A percentile compares a stretch with the other conserved stretches of the same genome.
Evolutionary conservation across 2,113 vertebrate species (phyloP).

Genomic region (Heteronetta atricapilla): DNA sequence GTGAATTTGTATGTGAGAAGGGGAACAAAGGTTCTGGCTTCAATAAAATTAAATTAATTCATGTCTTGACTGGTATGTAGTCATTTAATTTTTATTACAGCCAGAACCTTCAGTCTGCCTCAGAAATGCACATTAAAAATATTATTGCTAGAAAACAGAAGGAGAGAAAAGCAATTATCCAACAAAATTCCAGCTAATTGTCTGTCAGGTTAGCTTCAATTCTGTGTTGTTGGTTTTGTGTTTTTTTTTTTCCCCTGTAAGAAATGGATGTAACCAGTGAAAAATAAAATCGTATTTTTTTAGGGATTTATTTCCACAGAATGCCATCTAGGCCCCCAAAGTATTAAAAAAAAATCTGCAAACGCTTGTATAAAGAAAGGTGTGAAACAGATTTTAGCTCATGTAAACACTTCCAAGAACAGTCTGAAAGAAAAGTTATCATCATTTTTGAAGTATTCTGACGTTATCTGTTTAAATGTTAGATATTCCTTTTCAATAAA

Average conservation of each 20-base stretch:
- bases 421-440: background rate
- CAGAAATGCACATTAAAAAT: conserved; percentile 57
- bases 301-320: background rate
- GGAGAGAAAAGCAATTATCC: conserved; percentile 45
- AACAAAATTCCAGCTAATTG: conserved; percentile 38
- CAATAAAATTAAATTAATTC: conserved; percentile 65
- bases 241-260: background rate
- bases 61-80: conserved; percentile 62
- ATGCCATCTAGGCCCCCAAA: background rate
- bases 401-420: background rate
- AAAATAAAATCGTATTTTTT: background rate
- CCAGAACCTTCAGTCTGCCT: conserved; percentile 33
- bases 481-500: background rate
- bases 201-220: background rate
- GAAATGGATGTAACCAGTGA: background rate
- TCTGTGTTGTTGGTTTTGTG: background rate
- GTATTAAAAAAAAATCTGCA: background rate
- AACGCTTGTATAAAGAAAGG: background rate
- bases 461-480: background rate
- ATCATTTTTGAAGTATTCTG: background rate
- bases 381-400: background rate
- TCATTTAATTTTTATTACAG: conserved; percentile 56
- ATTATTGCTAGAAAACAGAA: conserved; percentile 49
- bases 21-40: conserved; percentile 57
- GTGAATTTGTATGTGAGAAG: conserved; percentile 46